Base-by-base conservation (phyloP, 1,140 invertebrate genomes). In the Idris sp. region DNA sequence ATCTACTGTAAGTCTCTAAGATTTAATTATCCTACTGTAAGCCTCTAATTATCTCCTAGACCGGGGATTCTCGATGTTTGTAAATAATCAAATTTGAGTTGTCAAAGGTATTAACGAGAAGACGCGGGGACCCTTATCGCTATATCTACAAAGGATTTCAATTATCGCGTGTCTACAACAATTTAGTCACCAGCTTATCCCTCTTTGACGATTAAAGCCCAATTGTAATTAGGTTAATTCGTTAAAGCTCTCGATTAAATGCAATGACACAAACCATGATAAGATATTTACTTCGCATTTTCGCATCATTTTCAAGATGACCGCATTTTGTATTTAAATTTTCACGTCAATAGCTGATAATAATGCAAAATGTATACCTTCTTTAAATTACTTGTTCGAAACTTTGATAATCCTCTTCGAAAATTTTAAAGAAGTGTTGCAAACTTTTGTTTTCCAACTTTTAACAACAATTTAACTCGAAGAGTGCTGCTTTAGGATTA, bases 141-240 rank as follows among this genome's bases (percentile, higher is more conserved):
- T 44, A 59, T 53, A 53, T 51, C 36, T 53, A 72, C 48, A 62
- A 72, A 72, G 56, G 58, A 53, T 71, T 72, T 62, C 56, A 72
- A 72, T 72, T 72, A 72, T 62, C 40, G 58, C 41, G 18, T 56
- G 49, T 62, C 67, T 62, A 46, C 49, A 54, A 49, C 49, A 56
- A 72, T 59, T 72, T 62, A 59, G 58, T 62, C 40, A 3, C 40
- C 15, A 28, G 36, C 41, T 72, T 54, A 62, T 62, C 30, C 56
- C 31, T 46, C 48, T 72, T 72, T 72, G 56, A 72, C 48, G 26
- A 53, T 36, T 14, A 13, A 15, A 68, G 22, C 36, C 13, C 41
- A 5, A 18, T 43, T 49, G 36, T 59, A 59, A 72, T 62, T 38
- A 72, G 46, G 46, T 72, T 64, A 72, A 72, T 64, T 72, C 51